phyloP scores from a whole-genome alignment of 23 tunicate genomes.

The Ciona savignyi region DNA sequence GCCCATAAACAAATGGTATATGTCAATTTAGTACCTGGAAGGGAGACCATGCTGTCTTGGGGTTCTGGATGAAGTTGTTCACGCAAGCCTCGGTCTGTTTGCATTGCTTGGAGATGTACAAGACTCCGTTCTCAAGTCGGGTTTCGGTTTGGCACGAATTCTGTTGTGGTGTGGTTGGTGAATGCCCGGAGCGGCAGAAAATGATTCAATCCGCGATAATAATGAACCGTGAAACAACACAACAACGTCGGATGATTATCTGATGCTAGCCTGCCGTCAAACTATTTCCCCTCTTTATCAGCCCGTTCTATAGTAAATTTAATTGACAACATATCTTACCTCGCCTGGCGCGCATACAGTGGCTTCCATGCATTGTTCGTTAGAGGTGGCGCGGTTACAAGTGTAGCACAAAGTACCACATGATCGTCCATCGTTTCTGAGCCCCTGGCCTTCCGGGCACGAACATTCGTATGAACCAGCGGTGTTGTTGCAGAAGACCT shows the following conservation, averaged over 20 bases:
- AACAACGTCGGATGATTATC: too few species aligned
- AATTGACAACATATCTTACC: conserved; percentile 10
- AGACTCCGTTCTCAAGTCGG: conserved; percentile 52
- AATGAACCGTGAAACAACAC: too few species aligned
- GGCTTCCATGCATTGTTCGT: conserved; percentile 48
- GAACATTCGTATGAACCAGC: conserved; percentile 50
- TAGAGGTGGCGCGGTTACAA: conserved; percentile 57
- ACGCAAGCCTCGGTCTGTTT: conserved; percentile 92
- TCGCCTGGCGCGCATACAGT: conserved; percentile 55
- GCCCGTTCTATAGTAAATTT: too few species aligned
- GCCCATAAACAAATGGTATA: conserved; percentile 3
- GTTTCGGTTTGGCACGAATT: conserved; percentile 78
- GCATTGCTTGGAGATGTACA: conserved; percentile 73
- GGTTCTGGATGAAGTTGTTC: conserved; percentile 87
- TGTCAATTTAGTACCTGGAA: conserved; percentile 39
- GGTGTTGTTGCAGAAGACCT: conserved; percentile 79
- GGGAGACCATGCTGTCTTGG: conserved; percentile 76
- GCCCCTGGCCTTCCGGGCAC: conserved; percentile 69
- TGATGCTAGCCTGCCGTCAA: too few species aligned
- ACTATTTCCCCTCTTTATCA: too few species aligned
- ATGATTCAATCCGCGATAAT: too few species aligned
- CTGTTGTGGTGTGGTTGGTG: too few species aligned
- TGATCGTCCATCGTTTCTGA: conserved; percentile 48
- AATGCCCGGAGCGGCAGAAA: too few species aligned
- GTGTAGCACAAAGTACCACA: conserved; percentile 77